phyloP scores from a whole-genome alignment of 2,888 invertebrate species.

The Pharmacophagus antenor region DNA sequence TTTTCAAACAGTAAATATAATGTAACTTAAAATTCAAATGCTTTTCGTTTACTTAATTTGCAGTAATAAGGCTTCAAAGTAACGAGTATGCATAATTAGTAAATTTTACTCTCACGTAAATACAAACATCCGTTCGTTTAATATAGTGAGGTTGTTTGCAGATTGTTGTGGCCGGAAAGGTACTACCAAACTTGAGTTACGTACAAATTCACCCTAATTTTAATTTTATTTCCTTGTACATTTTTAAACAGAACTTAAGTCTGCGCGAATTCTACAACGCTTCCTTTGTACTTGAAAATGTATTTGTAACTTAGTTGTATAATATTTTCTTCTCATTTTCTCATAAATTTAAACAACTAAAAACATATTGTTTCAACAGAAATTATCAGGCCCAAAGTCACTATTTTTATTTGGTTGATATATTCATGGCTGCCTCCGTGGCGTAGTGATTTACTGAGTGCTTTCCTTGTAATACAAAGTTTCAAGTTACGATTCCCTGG shows the following conservation, averaged over 20 bases:
- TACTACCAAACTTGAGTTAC: slow-evolving; percentile 51
- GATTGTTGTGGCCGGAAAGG: slow-evolving; percentile 62
- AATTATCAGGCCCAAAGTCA: too few species aligned
- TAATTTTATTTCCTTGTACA: slow-evolving; percentile 54
- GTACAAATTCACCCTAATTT: slow-evolving; percentile 45
- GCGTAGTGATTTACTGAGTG: too few species aligned
- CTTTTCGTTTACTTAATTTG: neutral
- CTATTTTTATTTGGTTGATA: too few species aligned
- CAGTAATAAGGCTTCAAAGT: neutral
- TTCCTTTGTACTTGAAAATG: neutral
- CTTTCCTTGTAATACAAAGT: too few species aligned
- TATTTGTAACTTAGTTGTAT: neutral
- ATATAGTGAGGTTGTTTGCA: slow-evolving; percentile 27
- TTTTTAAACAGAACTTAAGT: slow-evolving; percentile 26
- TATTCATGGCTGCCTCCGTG: too few species aligned
- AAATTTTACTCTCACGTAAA: slow-evolving; percentile 29
- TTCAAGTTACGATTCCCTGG: too few species aligned
- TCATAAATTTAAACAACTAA: too few species aligned
- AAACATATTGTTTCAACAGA: too few species aligned
- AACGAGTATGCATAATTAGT: neutral
- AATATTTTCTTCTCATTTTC: too few species aligned
- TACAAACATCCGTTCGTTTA: slow-evolving; percentile 30
- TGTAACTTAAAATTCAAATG: neutral
- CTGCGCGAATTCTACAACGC: neutral
- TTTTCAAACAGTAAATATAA: too few species aligned